Evolutionary conservation across 2,113 vertebrate genomes (phyloP).

Genomic region (Eclectus roratus): DNA sequence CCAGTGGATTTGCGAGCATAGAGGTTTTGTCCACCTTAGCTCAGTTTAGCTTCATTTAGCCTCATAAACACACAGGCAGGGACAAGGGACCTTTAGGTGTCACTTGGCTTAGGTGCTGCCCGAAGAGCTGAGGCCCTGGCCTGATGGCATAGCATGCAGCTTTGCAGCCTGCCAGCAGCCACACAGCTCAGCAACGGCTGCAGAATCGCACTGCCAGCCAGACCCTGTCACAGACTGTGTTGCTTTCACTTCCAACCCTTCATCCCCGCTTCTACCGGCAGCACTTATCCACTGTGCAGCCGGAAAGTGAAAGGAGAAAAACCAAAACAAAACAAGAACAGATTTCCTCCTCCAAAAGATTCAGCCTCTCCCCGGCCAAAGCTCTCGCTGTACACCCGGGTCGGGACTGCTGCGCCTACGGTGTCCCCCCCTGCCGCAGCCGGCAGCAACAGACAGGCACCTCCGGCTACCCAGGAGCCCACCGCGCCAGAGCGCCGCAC

Average conservation of each 20-base stretch:
- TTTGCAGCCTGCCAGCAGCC: neutral
- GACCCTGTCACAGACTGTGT: neutral
- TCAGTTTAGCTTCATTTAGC: neutral
- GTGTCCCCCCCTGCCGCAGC: neutral
- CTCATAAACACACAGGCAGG: neutral
- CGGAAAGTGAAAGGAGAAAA: neutral
- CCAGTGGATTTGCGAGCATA: fast-evolving
- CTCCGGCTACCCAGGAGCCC: neutral
- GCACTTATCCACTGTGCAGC: fast-evolving
- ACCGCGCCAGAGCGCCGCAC: neutral
- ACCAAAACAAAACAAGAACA: neutral
- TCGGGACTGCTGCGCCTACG: fast-evolving
- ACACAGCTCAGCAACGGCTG: neutral
- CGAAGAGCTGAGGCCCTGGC: neutral
- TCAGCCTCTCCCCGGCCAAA: neutral
- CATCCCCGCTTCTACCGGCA: neutral
- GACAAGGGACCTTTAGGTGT: neutral
- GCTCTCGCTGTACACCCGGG: neutral
- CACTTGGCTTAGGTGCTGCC: neutral
- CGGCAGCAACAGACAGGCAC: neutral
- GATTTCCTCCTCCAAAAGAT: neutral
- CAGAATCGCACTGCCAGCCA: neutral
- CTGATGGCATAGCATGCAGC: neutral
- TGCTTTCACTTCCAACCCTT: fast-evolving
- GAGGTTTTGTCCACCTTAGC: neutral